phyloP scores from a whole-genome alignment of 1,140 invertebrate genomes.

The Cataglyphis hispanica region DNA sequence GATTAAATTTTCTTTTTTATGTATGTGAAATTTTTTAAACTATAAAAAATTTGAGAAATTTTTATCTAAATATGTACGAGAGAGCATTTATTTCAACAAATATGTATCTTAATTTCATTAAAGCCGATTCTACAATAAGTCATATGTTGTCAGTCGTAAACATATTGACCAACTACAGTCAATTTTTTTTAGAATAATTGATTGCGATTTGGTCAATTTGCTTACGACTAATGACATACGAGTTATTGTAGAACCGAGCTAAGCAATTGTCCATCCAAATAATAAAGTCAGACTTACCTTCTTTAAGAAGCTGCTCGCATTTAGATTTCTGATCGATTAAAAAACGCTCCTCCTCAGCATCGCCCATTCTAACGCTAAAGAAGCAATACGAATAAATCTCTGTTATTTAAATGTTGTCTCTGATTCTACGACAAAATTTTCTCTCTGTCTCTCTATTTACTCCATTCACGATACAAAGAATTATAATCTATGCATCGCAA shows the following conservation, averaged over 20 bases:
- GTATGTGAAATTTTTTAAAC: neutral
- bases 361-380: conserved; percentile 22
- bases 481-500: neutral
- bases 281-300: conserved; percentile 51
- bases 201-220: no score
- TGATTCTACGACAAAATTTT: neutral
- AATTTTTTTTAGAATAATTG: no score
- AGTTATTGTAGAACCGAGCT: no score
- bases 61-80: neutral
- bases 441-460: neutral
- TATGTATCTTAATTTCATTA: neutral
- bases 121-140: no score
- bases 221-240: no score
- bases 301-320: conserved; percentile 48
- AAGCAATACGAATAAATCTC: neutral
- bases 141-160: no score
- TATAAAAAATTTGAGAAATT: neutral
- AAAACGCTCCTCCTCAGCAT: conserved; percentile 38
- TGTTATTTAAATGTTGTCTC: neutral
- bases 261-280: neutral
- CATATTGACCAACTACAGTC: no score
- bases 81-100: no score
- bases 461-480: neutral
- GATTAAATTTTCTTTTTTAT: neutral
- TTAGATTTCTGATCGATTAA: conserved; percentile 47